Conservation (phyloP, 2,113 vertebrate species). For the Amazona guildingii region DNA sequence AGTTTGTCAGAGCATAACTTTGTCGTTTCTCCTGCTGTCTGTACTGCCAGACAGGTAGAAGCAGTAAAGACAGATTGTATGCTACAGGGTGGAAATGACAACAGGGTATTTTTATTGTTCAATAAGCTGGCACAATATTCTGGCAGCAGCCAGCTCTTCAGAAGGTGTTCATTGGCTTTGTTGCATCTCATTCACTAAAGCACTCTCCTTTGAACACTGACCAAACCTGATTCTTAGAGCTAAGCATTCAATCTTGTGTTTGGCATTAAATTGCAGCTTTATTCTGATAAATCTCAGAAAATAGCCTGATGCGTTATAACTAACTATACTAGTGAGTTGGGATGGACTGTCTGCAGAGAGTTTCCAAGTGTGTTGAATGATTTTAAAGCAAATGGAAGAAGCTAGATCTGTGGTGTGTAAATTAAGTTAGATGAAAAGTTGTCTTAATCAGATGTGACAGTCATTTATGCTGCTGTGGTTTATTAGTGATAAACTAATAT, state of each 20-base stretch:
- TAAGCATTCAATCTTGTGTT: background rate
- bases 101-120: background rate
- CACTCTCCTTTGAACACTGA: background rate
- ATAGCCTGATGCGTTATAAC: background rate
- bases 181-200: constrained; percentile 15
- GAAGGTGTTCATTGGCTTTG: background rate
- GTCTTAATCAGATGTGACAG: background rate
- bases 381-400: background rate
- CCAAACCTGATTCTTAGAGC: background rate
- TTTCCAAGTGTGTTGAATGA: background rate
- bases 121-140: background rate
- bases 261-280: background rate
- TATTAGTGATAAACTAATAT: background rate
- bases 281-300: background rate
- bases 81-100: background rate
- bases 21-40: background rate
- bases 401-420: background rate
- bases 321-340: background rate
- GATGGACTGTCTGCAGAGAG: background rate
- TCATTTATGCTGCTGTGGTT: background rate
- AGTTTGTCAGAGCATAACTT: background rate
- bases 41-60: background rate
- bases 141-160: background rate
- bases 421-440: background rate
- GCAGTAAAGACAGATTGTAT: background rate